phyloP scores from a whole-genome alignment of 1,140 invertebrate species.

The Ruditapes philippinarum region DNA sequence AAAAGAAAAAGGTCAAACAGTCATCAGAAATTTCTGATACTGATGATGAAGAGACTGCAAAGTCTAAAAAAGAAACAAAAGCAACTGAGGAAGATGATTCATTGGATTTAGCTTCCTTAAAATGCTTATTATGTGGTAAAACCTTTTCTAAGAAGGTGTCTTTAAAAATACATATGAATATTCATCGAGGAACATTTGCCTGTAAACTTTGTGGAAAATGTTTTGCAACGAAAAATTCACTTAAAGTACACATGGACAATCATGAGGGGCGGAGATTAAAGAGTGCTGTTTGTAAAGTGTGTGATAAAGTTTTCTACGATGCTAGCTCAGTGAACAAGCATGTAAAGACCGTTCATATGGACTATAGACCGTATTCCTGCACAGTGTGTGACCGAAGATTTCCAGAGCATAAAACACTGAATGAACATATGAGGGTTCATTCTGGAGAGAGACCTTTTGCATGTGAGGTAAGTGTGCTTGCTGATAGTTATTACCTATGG shows the following conservation, averaged over 20 bases:
- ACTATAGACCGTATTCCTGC: constrained; percentile 54
- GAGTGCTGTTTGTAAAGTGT: constrained; percentile 45
- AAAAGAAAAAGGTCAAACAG: not conserved
- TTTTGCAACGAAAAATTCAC: constrained; percentile 41
- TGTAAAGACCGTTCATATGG: constrained; percentile 60
- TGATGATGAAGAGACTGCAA: not conserved
- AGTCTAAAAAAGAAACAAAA: not conserved
- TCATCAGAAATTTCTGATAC: not conserved
- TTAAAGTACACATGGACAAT: constrained; percentile 46
- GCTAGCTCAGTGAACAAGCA: constrained; percentile 57
- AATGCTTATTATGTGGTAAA: constrained; percentile 40
- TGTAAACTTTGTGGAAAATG: constrained; percentile 52
- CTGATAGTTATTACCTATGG: not conserved
- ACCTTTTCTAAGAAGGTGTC: not conserved
- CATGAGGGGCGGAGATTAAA: constrained; percentile 55
- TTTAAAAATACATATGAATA: constrained; percentile 48
- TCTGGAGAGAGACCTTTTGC: constrained; percentile 93
- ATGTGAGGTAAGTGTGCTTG: constrained; percentile 89
- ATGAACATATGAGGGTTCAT: constrained; percentile 91
- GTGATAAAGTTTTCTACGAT: constrained; percentile 59
- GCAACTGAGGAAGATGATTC: not conserved
- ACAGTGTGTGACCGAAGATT: constrained; percentile 60
- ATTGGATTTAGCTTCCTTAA: not conserved
- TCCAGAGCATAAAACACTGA: constrained; percentile 39
- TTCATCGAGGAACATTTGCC: constrained; percentile 42